Percentiles rank a stretch among this genome's conserved stretches.
Evolutionary conservation across 37 sponge, comb jelly and placozoan species (phyloP).

Genomic region (Axinella damicornis): DNA sequence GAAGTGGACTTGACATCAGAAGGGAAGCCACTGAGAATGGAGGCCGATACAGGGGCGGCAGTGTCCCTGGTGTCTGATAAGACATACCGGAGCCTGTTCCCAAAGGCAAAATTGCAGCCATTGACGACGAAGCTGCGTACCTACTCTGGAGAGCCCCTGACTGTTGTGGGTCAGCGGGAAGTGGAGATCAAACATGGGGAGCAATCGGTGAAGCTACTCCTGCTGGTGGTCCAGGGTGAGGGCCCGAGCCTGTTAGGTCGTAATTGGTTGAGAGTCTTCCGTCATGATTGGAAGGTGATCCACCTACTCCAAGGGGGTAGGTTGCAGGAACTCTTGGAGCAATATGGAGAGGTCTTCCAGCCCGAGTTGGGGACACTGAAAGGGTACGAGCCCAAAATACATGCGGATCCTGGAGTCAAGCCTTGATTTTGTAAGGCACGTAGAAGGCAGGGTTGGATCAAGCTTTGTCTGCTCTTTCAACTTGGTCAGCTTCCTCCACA

Average conservation of each 20-base stretch:
- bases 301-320: not conserved
- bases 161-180: not conserved
- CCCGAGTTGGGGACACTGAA: no score
- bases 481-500: no score
- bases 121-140: not conserved
- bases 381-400: no score
- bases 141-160: not conserved
- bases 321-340: no score
- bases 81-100: not conserved
- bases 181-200: not conserved
- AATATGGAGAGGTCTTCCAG: no score
- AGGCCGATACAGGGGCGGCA: not conserved
- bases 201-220: not conserved
- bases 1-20: not conserved
- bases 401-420: no score
- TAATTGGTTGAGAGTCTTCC: conserved; percentile 2
- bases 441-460: no score
- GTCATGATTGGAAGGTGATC: not conserved
- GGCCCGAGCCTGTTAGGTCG: conserved; percentile 7
- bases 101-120: not conserved
- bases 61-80: not conserved
- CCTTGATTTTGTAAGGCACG: no score
- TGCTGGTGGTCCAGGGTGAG: not conserved
- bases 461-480: no score
- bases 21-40: not conserved